Percentiles rank a stretch among this genome's conserved stretches.
Conservation (phyloP, 2,797 vertebrate genomes). For the Potorous gilbertii region DNA sequence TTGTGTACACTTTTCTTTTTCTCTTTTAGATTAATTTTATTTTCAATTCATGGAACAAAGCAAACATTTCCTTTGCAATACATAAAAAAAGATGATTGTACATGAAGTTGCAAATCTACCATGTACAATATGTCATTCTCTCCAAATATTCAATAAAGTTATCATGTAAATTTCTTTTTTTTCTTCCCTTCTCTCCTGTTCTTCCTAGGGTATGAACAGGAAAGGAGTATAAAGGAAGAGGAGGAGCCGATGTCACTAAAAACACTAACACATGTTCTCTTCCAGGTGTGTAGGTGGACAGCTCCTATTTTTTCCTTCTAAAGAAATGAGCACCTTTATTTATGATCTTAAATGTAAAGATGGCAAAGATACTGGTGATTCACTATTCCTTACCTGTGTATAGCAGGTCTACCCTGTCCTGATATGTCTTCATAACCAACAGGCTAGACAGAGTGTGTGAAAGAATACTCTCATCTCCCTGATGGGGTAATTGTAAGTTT, state of each 20-base stretch:
- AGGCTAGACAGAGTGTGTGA: not conserved
- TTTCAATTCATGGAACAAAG: not conserved
- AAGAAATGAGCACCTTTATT: not conserved
- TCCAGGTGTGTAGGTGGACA: not conserved
- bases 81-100: not conserved
- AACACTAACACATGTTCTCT: not conserved
- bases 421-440: not conserved
- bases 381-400: not conserved
- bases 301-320: not conserved
- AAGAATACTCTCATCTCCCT: not conserved
- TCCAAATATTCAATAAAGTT: not conserved
- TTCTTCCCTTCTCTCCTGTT: not conserved
- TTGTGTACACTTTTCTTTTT: not conserved
- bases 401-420: not conserved
- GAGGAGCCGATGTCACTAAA: not conserved
- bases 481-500: not conserved
- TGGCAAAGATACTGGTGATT: not conserved
- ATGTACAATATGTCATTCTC: not conserved
- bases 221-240: not conserved
- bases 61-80: not conserved
- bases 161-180: not conserved
- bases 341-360: not conserved
- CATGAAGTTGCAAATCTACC: not conserved
- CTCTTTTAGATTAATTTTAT: not conserved
- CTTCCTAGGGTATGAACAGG: not conserved